A percentile compares a stretch with the other conserved stretches of the same genome.
Conservation (phyloP, 2,888 invertebrate genomes). For the Lymantria monacha region DNA sequence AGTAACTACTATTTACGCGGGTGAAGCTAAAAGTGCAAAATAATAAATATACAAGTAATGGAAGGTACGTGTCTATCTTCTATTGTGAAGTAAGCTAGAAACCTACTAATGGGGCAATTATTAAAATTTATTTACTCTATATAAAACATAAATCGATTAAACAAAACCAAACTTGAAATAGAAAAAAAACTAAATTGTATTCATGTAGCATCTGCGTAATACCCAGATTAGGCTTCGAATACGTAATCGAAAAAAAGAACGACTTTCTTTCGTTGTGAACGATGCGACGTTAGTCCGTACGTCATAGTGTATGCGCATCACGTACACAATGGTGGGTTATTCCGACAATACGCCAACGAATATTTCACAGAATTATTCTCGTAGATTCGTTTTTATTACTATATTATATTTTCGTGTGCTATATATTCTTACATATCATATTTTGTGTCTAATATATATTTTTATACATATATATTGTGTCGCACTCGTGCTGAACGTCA, state of each 20-base stretch:
- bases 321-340: slow-evolving; percentile 1
- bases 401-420: slow-evolving; percentile 17
- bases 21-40: no score
- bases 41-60: no score
- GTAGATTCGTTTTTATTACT: slow-evolving; percentile 28
- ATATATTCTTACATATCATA: slow-evolving; percentile 3
- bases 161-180: no score
- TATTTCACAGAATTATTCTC: slow-evolving; percentile 34
- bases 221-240: slow-evolving; percentile 9
- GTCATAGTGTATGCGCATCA: not conserved
- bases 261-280: slow-evolving; percentile 4
- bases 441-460: not conserved
- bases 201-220: not conserved
- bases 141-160: no score
- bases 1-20: no score
- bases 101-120: no score
- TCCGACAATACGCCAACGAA: slow-evolving; percentile 27
- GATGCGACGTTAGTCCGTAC: slow-evolving; percentile 10
- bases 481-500: no score
- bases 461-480: no score
- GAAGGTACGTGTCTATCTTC: no score
- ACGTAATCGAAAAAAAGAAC: slow-evolving; percentile 3
- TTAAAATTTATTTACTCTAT: no score
- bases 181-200: no score
- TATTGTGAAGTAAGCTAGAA: no score